Percentiles rank a stretch among this genome's conserved stretches.
These are phyloP conservation scores for Platycercus adscitus DNA, from an alignment of 2,113 vertebrate genomes.

Conservation along the genomic window DNA sequence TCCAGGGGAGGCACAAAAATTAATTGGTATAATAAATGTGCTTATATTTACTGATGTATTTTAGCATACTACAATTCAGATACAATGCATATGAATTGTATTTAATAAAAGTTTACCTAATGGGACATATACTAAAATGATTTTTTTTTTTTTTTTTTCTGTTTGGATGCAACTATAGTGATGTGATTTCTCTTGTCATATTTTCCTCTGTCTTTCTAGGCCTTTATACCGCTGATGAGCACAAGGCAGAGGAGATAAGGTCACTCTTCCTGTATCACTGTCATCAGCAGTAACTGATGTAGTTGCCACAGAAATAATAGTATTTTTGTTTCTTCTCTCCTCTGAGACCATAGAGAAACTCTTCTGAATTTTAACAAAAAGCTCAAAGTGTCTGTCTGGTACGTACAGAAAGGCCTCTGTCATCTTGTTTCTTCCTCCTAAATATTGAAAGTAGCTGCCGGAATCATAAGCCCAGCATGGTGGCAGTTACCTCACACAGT, in stretches of 20 bases:
- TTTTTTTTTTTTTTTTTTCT: background rate
- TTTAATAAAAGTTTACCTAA: conserved; percentile 1
- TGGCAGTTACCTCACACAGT: background rate
- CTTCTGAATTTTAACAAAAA: conserved; percentile 39
- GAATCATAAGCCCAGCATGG: conserved; percentile 19
- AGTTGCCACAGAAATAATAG: background rate
- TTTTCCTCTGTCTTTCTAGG: background rate
- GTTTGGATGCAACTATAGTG: background rate
- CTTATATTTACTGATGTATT: background rate
- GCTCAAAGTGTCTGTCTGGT: background rate
- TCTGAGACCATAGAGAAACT: background rate
- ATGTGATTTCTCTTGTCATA: background rate
- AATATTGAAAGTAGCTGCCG: background rate
- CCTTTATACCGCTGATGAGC: background rate
- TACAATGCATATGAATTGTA: background rate
- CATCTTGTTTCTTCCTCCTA: conserved; percentile 18
- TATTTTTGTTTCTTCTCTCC: conserved; percentile 3
- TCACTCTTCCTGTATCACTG: background rate
- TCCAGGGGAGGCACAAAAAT: background rate
- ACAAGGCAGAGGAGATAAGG: conserved; percentile 29
- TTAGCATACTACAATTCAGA: background rate
- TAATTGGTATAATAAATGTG: conserved; percentile 20
- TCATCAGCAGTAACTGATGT: conserved; percentile 1
- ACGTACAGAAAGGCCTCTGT: conserved; percentile 1
- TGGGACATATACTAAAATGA: background rate